These are phyloP conservation scores for Callithrix jacchus DNA, from an alignment of 2,113 vertebrate genomes.

Conservation along the genomic window DNA sequence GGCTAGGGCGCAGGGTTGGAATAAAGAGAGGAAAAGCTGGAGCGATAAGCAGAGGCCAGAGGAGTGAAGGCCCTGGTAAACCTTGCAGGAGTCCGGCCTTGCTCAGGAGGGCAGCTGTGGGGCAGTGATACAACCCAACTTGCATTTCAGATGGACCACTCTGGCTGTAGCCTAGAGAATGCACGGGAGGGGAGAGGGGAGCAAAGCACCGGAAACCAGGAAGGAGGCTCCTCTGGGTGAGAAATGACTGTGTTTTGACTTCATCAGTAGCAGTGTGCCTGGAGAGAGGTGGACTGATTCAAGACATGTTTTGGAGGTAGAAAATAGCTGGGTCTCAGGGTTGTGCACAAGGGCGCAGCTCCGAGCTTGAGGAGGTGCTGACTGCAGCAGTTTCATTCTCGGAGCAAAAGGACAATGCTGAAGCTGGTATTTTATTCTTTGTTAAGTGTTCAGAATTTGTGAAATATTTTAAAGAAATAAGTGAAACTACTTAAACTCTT, in stretches of 20 bases:
- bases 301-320: background rate
- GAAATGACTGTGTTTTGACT: background rate
- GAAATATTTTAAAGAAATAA: conserved; percentile 17
- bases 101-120: background rate
- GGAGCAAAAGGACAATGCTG: background rate
- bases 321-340: background rate
- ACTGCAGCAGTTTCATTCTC: background rate
- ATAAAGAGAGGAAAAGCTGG: background rate
- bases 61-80: background rate
- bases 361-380: background rate
- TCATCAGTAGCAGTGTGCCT: background rate
- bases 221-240: background rate
- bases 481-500: background rate
- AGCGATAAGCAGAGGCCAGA: background rate
- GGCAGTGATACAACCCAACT: background rate
- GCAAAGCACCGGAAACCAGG: background rate
- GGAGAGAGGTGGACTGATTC: background rate
- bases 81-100: background rate
- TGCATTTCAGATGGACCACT: background rate
- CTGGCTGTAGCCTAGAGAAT: background rate
- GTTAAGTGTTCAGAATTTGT: background rate
- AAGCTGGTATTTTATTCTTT: background rate
- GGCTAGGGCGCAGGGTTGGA: background rate
- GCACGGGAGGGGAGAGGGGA: background rate
- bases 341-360: background rate